Percentiles rank a stretch among this genome's conserved stretches.
Evolutionary conservation across 2,797 vertebrate genomes (phyloP).

Genomic region (Accipiter fasciatus): DNA sequence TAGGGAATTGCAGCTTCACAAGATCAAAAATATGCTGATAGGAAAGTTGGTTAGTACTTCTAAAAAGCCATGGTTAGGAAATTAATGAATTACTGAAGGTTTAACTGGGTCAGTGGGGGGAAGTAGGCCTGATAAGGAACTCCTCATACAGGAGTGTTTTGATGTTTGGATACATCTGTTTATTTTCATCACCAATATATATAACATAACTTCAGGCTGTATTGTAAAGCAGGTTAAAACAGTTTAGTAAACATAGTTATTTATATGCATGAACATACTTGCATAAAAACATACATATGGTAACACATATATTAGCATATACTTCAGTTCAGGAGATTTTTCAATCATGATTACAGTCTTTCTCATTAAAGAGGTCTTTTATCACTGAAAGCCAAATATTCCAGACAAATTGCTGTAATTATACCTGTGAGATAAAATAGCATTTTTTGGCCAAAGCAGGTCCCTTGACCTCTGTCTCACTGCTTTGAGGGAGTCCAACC

Average conservation of each 20-base stretch:
- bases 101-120: not conserved
- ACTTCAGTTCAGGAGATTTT: not conserved
- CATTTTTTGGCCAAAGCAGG: not conserved
- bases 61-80: not conserved
- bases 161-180: constrained; percentile 16
- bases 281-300: not conserved
- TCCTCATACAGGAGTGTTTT: not conserved
- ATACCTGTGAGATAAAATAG: not conserved
- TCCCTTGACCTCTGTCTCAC: not conserved
- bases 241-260: constrained; percentile 43
- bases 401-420: constrained; percentile 35
- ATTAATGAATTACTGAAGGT: not conserved
- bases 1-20: not conserved
- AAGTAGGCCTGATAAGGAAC: constrained; percentile 9
- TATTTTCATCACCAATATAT: constrained; percentile 16
- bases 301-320: not conserved
- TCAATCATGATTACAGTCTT: not conserved
- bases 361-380: constrained; percentile 6
- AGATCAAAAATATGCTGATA: not conserved
- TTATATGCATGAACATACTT: constrained; percentile 8
- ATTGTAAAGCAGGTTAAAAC: not conserved
- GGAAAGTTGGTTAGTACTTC: not conserved
- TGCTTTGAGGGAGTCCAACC: not conserved
- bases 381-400: constrained; percentile 1
- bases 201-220: constrained; percentile 49